A percentile compares a stretch with the other conserved stretches of the same genome.
Conservation (phyloP, 2,797 vertebrate species). For the Enteromius argenteus region DNA sequence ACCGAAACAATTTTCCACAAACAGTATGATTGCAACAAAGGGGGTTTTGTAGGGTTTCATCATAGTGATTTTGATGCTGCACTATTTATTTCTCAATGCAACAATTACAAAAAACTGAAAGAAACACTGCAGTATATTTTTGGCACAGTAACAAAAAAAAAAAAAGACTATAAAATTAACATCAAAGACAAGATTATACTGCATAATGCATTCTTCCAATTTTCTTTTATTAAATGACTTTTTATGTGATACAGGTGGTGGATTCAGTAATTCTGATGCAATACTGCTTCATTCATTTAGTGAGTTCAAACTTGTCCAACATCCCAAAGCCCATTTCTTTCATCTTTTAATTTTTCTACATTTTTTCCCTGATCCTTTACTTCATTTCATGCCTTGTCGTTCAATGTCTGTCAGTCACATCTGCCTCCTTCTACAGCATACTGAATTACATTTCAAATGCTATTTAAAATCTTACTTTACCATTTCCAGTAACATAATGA, state of each 20-base stretch:
- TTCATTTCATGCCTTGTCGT: not conserved
- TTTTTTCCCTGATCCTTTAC: not conserved
- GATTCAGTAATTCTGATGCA: not conserved
- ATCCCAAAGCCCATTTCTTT: not conserved
- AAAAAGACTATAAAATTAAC: not conserved
- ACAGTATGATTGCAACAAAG: not conserved
- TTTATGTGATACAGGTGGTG: not conserved
- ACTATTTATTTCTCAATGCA: not conserved
- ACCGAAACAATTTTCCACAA: not conserved
- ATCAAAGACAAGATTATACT: not conserved
- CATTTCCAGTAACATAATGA: not conserved
- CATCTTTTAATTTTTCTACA: not conserved
- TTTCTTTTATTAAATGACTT: not conserved
- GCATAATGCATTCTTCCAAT: not conserved
- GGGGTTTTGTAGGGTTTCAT: not conserved
- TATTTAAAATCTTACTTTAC: not conserved
- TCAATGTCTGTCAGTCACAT: no score
- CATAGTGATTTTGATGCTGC: not conserved
- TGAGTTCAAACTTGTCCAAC: not conserved
- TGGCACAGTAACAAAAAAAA: not conserved
- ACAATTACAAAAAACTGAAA: not conserved
- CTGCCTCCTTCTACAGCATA: not conserved
- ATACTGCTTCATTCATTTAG: not conserved
- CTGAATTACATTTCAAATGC: not conserved
- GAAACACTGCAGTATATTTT: not conserved